phyloP scores from a whole-genome alignment of 2,113 vertebrate species.

The Harpagus bidentatus region DNA sequence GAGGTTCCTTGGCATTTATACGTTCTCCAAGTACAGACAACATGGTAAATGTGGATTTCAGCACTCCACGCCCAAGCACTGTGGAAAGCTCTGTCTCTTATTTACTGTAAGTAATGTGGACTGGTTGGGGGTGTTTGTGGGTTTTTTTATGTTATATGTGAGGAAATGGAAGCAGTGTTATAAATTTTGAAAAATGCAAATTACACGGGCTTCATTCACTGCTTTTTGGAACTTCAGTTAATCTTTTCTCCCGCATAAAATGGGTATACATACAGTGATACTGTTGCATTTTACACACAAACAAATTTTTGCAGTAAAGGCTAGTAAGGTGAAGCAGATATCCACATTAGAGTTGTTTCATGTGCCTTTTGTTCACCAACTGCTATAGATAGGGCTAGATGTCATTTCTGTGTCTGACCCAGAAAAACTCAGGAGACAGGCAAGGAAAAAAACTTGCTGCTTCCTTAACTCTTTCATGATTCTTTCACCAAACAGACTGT shows the following conservation, averaged over 20 bases:
- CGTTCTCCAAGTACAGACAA: constrained; percentile 82
- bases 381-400: not conserved
- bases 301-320: not conserved
- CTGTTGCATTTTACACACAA: not conserved
- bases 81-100: constrained; percentile 78
- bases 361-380: not conserved
- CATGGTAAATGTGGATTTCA: constrained; percentile 86
- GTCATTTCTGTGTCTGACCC: not conserved
- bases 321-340: not conserved
- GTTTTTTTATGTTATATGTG: not conserved
- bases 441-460: not conserved
- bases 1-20: constrained; percentile 91
- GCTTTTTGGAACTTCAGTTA: not conserved
- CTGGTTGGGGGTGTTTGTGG: not conserved
- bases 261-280: not conserved
- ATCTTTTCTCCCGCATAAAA: not conserved
- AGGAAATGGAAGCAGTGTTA: not conserved
- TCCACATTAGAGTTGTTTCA: not conserved
- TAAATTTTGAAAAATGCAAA: not conserved
- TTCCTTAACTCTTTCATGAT: not conserved
- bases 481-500: not conserved
- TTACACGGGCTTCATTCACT: not conserved
- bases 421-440: not conserved
- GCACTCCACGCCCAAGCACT: constrained; percentile 74
- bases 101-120: constrained; percentile 78